phyloP scores from a whole-genome alignment of 2,888 invertebrate species.

The Hedya salicella region DNA sequence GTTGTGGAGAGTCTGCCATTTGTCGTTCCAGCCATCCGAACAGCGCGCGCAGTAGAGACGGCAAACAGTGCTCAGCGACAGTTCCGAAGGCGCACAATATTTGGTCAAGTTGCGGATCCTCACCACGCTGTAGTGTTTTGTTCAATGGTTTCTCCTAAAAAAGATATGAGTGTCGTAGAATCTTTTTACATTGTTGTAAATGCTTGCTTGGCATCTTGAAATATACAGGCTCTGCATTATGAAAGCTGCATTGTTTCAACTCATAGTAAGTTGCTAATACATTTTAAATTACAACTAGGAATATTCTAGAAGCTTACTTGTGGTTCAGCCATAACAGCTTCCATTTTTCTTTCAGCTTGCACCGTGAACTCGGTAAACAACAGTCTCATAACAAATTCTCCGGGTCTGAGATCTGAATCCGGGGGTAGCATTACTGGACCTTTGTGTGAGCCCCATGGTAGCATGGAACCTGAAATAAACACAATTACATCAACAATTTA shows the following conservation, averaged over 20 bases:
- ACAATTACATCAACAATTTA: neutral
- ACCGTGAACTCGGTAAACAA: constrained; percentile 97
- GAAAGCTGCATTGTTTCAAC: no score
- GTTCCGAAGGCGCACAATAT: constrained; percentile 95
- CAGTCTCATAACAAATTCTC: constrained; percentile 98
- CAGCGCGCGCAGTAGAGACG: constrained; percentile 95
- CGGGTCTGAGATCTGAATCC: constrained; percentile 91
- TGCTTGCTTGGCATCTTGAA: no score
- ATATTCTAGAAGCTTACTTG: constrained; percentile 81
- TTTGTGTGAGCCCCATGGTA: constrained; percentile 94
- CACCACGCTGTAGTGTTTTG: constrained; percentile 97
- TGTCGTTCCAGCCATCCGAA: constrained; percentile 98
- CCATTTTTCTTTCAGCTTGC: constrained; percentile 98
- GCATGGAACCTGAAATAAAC: constrained; percentile 83
- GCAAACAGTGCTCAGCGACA: constrained; percentile 98
- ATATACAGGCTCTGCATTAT: no score
- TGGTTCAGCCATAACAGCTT: constrained; percentile 96
- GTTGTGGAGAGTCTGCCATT: constrained; percentile 88
- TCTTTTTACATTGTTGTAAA: no score
- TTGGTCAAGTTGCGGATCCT: constrained; percentile 98
- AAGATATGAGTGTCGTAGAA: constrained; percentile 41
- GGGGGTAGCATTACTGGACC: constrained; percentile 85
- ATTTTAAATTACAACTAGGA: neutral
- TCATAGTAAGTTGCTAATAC: neutral
- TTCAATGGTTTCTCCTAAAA: constrained; percentile 95